Base-by-base conservation (phyloP, 2,888 invertebrate genomes). In the Sycophila texana region DNA sequence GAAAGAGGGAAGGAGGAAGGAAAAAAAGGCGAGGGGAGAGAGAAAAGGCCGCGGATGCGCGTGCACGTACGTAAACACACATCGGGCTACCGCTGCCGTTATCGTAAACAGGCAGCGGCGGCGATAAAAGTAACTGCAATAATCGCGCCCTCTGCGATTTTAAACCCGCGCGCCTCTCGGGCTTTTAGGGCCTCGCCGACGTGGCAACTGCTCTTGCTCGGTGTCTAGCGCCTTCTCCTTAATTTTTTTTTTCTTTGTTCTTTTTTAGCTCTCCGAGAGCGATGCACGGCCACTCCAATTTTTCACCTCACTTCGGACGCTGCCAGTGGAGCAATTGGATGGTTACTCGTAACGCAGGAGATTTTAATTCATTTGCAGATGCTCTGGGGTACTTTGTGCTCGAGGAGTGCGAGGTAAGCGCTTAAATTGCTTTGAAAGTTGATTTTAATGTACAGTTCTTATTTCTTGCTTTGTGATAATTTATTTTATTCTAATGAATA, bases 41-140 rank as follows among this genome's bases (percentile, higher is more conserved):
- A 26, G 26, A 26, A 26, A 26, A 26, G 26, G 26, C 26, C 55
- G 7, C n/a, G 7, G 22, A 74, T 47, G 22, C 26, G 39, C 55
- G 57, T n/a, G 57, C 39, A 51, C 30, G 22, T 13, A 13, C 47
- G 47, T 39, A 65, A 20, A 16, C 10, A 57, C n/a, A 60, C 14
- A 20, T 58, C n/a, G 14, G 16, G 26, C 39, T 39, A 53, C 16
- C 60, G 79, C 74, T 70, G 26, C 75, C 75, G 81, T 81, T 78
- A 75, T 77, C 72, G 66, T 72, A 87, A 84, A 85, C 26, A 26
- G 26, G 26, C 84, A 85, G 85, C 84, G 84, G 82, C 81, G 83
- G 77, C 81, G 80, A 83, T 71, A 81, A 74, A 79, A 74, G 74
- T 79, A 79, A 74, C 79, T 74, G 79, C 74, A 79, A 79, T 74